Percentiles rank a stretch among this genome's conserved stretches.
phyloP scores from a whole-genome alignment of 2,797 vertebrate genomes.

The Vultur gryphus region DNA sequence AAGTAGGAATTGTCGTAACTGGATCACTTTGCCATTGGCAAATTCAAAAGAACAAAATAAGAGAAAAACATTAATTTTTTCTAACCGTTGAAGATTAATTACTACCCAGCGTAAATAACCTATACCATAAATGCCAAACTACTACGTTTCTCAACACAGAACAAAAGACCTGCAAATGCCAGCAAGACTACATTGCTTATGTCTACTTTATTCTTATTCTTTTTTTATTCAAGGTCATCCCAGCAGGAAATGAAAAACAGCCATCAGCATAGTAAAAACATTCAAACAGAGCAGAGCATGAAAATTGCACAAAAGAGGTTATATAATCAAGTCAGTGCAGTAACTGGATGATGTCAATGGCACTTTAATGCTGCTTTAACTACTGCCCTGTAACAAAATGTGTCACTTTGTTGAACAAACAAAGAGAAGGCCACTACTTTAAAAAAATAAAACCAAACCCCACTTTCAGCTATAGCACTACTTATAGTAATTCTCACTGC shows the following conservation, averaged over 20 bases:
- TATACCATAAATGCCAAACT: slow-evolving; percentile 43
- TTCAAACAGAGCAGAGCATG: slow-evolving; percentile 70
- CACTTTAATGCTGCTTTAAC: slow-evolving; percentile 60
- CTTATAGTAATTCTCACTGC: not conserved
- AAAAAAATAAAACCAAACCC: not conserved
- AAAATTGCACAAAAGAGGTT: slow-evolving; percentile 67
- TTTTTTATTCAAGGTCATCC: slow-evolving; percentile 69
- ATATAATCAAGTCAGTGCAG: slow-evolving; percentile 59
- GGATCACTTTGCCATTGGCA: not conserved
- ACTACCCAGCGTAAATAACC: slow-evolving; percentile 16
- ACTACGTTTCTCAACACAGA: slow-evolving; percentile 41
- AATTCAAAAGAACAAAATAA: not conserved
- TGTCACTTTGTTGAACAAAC: slow-evolving; percentile 56
- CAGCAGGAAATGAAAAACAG: slow-evolving; percentile 74
- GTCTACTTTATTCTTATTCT: slow-evolving; percentile 69
- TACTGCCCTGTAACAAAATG: slow-evolving; percentile 48
- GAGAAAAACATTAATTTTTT: not conserved
- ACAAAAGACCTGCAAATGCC: slow-evolving; percentile 70
- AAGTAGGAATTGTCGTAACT: not conserved
- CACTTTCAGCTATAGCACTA: not conserved
- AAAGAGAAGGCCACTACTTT: slow-evolving; percentile 11
- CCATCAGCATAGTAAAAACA: slow-evolving; percentile 67
- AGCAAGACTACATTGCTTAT: slow-evolving; percentile 61
- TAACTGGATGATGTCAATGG: slow-evolving; percentile 63
- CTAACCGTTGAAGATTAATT: not conserved